phyloP scores from a whole-genome alignment of 2,888 invertebrate species.

The Pollenia labialis region DNA sequence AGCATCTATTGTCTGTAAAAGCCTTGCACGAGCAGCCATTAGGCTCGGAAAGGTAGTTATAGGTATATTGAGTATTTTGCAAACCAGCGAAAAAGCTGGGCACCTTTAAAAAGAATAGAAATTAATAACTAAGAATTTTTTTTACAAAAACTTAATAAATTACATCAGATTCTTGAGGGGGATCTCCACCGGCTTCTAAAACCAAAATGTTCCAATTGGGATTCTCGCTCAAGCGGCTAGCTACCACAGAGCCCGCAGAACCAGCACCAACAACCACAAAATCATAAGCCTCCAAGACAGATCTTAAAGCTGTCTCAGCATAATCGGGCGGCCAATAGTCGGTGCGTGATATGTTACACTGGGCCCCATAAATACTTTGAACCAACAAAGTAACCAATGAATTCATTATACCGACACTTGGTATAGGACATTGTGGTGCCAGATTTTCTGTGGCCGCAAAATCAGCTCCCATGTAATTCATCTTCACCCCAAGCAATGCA shows the following conservation, averaged over 20 bases:
- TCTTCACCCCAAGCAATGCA: no score
- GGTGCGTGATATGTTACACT: conserved; percentile 85
- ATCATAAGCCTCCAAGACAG: conserved; percentile 81
- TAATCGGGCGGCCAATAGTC: conserved; percentile 86
- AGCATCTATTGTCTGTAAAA: conserved; percentile 81
- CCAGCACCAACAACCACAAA: conserved; percentile 85
- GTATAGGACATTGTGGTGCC: conserved; percentile 72
- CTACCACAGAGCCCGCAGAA: conserved; percentile 84
- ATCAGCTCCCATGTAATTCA: no score
- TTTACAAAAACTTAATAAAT: not conserved
- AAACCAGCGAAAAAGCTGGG: conserved; percentile 76
- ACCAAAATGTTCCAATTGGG: conserved; percentile 84
- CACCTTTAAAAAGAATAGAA: conserved; percentile 39
- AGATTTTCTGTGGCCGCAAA: not conserved
- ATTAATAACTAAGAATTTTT: not conserved
- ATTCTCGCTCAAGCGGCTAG: conserved; percentile 84
- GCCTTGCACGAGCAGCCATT: conserved; percentile 77
- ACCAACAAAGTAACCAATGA: conserved; percentile 86
- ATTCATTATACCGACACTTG: conserved; percentile 77
- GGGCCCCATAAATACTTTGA: conserved; percentile 86
- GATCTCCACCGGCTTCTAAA: conserved; percentile 85
- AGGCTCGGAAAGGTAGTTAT: conserved; percentile 79
- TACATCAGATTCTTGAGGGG: conserved; percentile 83
- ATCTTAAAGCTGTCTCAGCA: conserved; percentile 77
- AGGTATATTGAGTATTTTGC: conserved; percentile 77